Evolutionary conservation across 2,888 invertebrate genomes (phyloP), one percentile per base, ranked within the genome.

Genomic region (Drosophila merina): DNA sequence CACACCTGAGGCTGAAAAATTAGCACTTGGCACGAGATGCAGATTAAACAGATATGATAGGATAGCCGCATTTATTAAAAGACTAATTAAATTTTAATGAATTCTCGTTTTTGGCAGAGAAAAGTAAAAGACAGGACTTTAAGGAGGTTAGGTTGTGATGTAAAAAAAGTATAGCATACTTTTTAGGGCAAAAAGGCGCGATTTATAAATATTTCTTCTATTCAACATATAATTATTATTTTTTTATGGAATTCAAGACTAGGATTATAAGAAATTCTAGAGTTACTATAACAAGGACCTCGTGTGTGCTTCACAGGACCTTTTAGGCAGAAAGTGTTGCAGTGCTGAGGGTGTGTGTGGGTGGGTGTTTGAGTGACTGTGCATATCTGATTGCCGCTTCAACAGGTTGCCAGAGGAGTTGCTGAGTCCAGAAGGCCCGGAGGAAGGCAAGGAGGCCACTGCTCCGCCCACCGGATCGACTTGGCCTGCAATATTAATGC

Each of bases 401-500:
- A 79, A 79, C 78, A 79, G 78, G 78, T 77, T 42, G 42, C 42
- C 42, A 42, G 12, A 20, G 42, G 42, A 42, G 36, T 36, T 36
- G 36, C n/a, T n/a, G n/a, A 6, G 36, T 6, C 36, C 12, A 36
- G n/a, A n/a, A 33, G 33, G 33, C 33, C 33, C 33, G 10, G 33
- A n/a, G n/a, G n/a, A n/a, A 10, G 33, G 33, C 33, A 33, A 4
- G 2, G 33, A 4, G 2, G 3, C 31, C 31, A 9, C 31, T 9
- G 80, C 48, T 31, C 12, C 20, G 52, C 54, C 50, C 69, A 10
- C 4, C 7, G 49, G n/a, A 12, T 14, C 25, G 38, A 30, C 49
- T n/a, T n/a, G 12, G 36, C 44, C 48, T 77, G 70, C 54, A 75
- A 71, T 75, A 75, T 75, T 72, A 75, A 84, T 77, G 69, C 67